Evolutionary conservation across 2,113 vertebrate species (phyloP), one percentile per base, ranked within the genome.

Genomic region (Mastomys coucha): DNA sequence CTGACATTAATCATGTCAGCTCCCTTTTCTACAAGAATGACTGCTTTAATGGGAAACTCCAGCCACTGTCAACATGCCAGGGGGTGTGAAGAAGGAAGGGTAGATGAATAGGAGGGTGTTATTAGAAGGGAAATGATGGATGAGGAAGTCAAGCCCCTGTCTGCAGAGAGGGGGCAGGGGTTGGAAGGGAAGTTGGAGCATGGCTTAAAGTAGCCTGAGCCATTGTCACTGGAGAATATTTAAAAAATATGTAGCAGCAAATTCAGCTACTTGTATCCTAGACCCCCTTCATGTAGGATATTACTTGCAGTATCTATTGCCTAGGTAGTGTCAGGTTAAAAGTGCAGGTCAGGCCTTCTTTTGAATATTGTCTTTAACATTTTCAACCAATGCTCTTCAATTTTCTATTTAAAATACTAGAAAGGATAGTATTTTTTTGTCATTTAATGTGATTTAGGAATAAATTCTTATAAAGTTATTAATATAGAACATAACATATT

Each of bases 1-100:
- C 91, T 60, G 96, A 89, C 98, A 98, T 99, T 98, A 98, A 98
- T 99, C 98, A 98, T 98, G 98, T 98, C 98, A 98, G 97, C 77
- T 97, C 96, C 89, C 81, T 96, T 98, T 99, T 98, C 98, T 98
- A 98, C 98, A 98, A 98, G 98, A 99, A 93, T 98, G 98, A 89
- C 97, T 98, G 97, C 81, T 98, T 98, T 98, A 98, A 98, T 98
- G 98, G 98, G 98, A 98, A 98, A 98, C 96, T 98, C 97, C 97
- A 98, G 95, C 98, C 98, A 98, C 97, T 93, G 95, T 97, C 98
- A 98, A 97, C 88, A 96, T 91, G 89, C 96, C 97, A 97, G n/a
- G n/a, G 89, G 91, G 93, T 93, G 88, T 93, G 92, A 96, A 95
- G 94, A 89, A 92, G 87, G 89, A 96, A 96, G 49, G 22, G 89